Evolutionary conservation across 2,797 vertebrate species (phyloP), one percentile per base, ranked within the genome.

Genomic region (Botia kubotai): DNA sequence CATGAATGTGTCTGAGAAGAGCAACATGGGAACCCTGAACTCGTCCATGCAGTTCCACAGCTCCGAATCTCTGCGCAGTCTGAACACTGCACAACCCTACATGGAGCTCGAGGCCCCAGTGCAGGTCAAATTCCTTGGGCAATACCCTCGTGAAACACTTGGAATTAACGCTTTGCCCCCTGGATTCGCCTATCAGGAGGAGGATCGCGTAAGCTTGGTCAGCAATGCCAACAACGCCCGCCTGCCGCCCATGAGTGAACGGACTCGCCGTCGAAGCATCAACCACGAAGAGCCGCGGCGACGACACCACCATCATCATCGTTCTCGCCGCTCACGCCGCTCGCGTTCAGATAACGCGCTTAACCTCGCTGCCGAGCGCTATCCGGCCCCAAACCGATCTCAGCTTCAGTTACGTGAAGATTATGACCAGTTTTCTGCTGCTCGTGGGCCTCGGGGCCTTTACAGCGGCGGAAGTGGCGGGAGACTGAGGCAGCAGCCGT

Each of bases 301-400:
- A 75, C 95, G 95, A 11, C 82, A 93, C 33, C 94, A 93, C 83
- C 93, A 95, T 0, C 93, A 95, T 0, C 97, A 97, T 88, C 94
- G 95, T 2, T 92, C 96, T 17, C 89, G 96, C 11, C 92, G 96
- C 0, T 98, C 97, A 0, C 93, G 97, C 0, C 95, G 97, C 0
- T 98, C 98, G 4, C 97, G 98, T 48, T 99, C 98, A 0, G 98
- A 99, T 88, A 99, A 99, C 0, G 98, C 98, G 55, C 96, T 99
- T 50, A 94, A 99, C 84, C 90, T 99, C 83, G 95, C 96, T 23
- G 94, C 95, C 0, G 97, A 99, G 77, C 94, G 95, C 16, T 90
- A 94, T 53, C 92, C 88, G 36, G 86, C 94, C n/a, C 95, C 95
- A 72, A 97, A 97, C 62, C 93, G 95, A 80, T 94, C 96, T 1